Evolutionary conservation across 2,113 vertebrate species (phyloP).

Genomic region (Stomatorhinus ivindoensis): DNA sequence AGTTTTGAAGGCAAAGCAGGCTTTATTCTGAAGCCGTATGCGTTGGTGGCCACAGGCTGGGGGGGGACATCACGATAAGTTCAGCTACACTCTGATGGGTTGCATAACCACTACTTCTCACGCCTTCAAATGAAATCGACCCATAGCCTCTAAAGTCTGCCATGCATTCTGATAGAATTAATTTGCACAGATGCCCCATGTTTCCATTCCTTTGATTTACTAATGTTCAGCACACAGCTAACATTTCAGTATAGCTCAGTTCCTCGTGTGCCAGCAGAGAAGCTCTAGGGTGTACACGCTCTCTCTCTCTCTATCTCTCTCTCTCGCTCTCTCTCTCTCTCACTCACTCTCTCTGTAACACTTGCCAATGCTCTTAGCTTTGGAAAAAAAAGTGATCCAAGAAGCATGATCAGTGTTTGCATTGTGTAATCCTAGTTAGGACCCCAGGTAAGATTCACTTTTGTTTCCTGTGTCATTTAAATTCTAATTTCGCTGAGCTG

Average conservation of each 20-base stretch:
- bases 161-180: not conserved
- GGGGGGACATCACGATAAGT: not conserved
- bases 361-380: slow-evolving; percentile 70
- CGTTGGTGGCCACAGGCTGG: not conserved
- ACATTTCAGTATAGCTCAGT: not conserved
- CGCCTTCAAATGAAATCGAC: not conserved
- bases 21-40: not conserved
- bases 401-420: slow-evolving; percentile 92
- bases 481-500: slow-evolving; percentile 53
- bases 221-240: not conserved
- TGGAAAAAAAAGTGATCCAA: slow-evolving; percentile 67
- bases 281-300: slow-evolving; percentile 64
- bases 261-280: slow-evolving; percentile 79
- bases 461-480: slow-evolving; percentile 86
- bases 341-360: slow-evolving; percentile 69
- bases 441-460: slow-evolving; percentile 84
- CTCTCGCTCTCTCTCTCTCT: slow-evolving; percentile 38
- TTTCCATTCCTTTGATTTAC: not conserved
- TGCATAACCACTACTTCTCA: slow-evolving; percentile 1
- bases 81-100: not conserved
- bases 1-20: slow-evolving; percentile 16
- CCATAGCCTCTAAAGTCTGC: not conserved
- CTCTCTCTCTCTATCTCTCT: not conserved
- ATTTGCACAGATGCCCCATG: not conserved
- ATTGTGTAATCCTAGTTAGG: slow-evolving; percentile 73